Base-by-base conservation (phyloP, 2,797 vertebrate species). In the Anguilla marmorata region DNA sequence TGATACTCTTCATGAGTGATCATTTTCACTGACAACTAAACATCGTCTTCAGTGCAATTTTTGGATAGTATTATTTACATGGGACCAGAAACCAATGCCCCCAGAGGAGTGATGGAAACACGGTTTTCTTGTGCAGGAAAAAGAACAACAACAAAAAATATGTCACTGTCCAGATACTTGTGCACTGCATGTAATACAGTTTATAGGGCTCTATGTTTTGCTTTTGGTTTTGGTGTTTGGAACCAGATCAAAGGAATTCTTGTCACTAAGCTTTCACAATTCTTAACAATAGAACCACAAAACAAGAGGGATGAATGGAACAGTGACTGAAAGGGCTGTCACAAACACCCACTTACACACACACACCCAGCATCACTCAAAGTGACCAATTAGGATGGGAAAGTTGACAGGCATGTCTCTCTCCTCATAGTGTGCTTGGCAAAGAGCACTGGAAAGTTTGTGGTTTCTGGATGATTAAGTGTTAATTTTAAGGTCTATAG, bases 401-500 rank as follows among this genome's bases (percentile, higher is more conserved):
- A 76, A 41, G 74, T 16, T 41, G 74, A 37, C 74, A 41, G 74
- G 74, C 74, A 41, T 41, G 37, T 76, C 33, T 76, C 33, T 19
- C 74, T 16, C 74, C 16, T 33, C 19, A 14, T 14, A 16, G 33
- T 41, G 33, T 7, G 2, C 33, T 41, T 76, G 74, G 74, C 33
- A 76, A 76, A 76, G 37, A 41, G 16, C 74, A 37, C 33, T 41
- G 74, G 74, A 21, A 76, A 76, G 74, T 41, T 76, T 76, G 37
- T 76, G 33, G 74, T 76, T 76, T 76, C 74, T 41, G 30, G 74
- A 76, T 76, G 33, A 76, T 76, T 76, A 16, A 76, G 12, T 76
- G 0, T 41, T 76, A 7, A 76, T 76, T 76, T 72, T 72, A 72
- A 16, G 14, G 74, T 76, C 30, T 41, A 21, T 8, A 76, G 74